A percentile compares a stretch with the other conserved stretches of the same genome.
Evolutionary conservation across 2,888 invertebrate genomes (phyloP).

Genomic region (Sericinus montela): DNA sequence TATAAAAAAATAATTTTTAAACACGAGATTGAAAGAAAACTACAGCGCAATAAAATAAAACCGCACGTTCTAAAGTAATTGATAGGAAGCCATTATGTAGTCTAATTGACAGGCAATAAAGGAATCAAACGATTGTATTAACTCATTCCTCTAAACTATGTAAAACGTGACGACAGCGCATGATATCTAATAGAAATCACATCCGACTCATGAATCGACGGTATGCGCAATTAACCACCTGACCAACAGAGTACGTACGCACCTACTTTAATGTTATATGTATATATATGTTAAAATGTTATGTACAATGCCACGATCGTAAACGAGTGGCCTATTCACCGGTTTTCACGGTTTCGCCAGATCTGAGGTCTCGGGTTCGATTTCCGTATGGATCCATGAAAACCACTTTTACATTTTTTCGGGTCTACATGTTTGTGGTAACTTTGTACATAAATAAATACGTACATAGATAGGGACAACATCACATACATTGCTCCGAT

Average conservation of each 20-base stretch:
- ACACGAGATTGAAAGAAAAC: no score
- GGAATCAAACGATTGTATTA: slow-evolving; percentile 21
- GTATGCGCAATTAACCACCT: slow-evolving; percentile 30
- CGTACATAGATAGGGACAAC: no score
- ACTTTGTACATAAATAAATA: no score
- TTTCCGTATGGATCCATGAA: no score
- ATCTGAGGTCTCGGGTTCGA: no score
- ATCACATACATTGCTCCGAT: no score
- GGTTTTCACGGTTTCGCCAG: no score
- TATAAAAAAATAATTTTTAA: no score
- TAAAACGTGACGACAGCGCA: slow-evolving; percentile 32
- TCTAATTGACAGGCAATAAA: slow-evolving; percentile 23
- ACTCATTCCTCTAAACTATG: slow-evolving; percentile 23
- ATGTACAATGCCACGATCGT: neutral
- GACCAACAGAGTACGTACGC: slow-evolving; percentile 11
- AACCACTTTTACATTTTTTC: no score
- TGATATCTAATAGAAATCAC: slow-evolving; percentile 24
- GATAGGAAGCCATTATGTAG: slow-evolving; percentile 27
- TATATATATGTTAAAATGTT: no score
- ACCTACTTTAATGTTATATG: neutral
- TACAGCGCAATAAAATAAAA: slow-evolving; percentile 2
- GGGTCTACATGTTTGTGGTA: no score
- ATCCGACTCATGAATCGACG: slow-evolving; percentile 29
- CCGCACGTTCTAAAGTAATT: slow-evolving; percentile 23
- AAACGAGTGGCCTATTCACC: no score